Evolutionary conservation across 2,888 invertebrate genomes (phyloP), one percentile per base, ranked within the genome.

Genomic region (Herminia tarsipennalis): DNA sequence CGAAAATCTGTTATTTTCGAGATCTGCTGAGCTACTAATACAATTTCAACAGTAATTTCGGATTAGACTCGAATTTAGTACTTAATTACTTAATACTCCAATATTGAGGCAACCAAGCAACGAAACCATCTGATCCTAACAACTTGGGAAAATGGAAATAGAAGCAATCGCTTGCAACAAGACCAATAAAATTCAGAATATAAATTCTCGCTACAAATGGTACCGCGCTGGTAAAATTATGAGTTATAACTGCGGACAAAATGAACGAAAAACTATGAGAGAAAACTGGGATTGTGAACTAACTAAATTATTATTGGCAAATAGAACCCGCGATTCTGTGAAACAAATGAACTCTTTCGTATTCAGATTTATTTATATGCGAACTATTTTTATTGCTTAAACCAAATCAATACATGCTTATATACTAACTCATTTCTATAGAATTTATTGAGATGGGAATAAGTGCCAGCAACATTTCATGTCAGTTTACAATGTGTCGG

Each of bases 131-230:
- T 32, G 16, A 16, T 25, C 38, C n/a, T 33, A 21, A 20, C 17
- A 32, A 57, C 21, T 57, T 54, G 20, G 29, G 5, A 38, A 51
- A 48, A 43, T 41, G 27, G 44, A 54, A 52, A 57, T 44, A 48
- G 6, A 39, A 28, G 24, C 30, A 40, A 49, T 38, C 24, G 9
- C 28, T 8, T 24, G 30, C 10, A 49, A 51, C 36, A 36, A 22
- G 14, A 24, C 35, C 29, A 46, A 61, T 54, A 52, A 61, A 53
- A 50, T 53, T 45, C 22, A 24, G 45, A 41, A 67, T 51, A 59
- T 56, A 64, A 66, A 66, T 64, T 55, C 37, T 28, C 32, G 44
- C 33, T 43, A 42, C 43, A 55, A 51, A 56, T 41, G 52, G 35
- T 38, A 30, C 17, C 33, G 41, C 39, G 33, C 41, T 46, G 28